Conservation (phyloP, 2,888 invertebrate species). For the Drosophila multiciliata region DNA sequence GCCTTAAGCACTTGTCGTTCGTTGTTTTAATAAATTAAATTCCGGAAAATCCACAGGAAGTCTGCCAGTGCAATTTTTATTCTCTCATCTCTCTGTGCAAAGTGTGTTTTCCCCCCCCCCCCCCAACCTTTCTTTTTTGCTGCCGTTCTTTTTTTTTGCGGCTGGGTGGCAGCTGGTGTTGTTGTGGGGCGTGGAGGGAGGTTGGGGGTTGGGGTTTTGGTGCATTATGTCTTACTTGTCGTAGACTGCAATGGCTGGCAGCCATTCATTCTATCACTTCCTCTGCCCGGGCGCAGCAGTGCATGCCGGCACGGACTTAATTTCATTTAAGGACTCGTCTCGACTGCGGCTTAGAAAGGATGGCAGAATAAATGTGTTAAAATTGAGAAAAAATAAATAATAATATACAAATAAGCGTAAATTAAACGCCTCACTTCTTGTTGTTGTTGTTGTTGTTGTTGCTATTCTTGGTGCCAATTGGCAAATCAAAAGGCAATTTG, state of each 20-base stretch:
- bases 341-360: conserved; percentile 36
- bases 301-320: conserved; percentile 80
- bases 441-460: not conserved
- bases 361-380: conserved; percentile 35
- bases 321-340: conserved; percentile 73
- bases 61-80: conserved; percentile 79
- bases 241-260: conserved; percentile 61
- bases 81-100: conserved; percentile 5
- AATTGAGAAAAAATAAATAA: conserved; percentile 10
- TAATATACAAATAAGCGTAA: conserved; percentile 13
- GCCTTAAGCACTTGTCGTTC: conserved; percentile 57
- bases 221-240: conserved; percentile 4
- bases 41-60: conserved; percentile 84
- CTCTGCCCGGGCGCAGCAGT: conserved; percentile 65
- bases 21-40: conserved; percentile 85
- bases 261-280: conserved; percentile 80
- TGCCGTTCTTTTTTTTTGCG: conserved; percentile 16
- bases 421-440: not conserved
- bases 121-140: conserved; percentile 8
- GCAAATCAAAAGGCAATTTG: conserved; percentile 30
- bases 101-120: conserved; percentile 5
- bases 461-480: not conserved
- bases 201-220: not conserved
- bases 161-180: not conserved
- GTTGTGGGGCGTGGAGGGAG: not conserved